A percentile compares a stretch with the other conserved stretches of the same genome.
Conservation (phyloP, 2,888 invertebrate genomes). For the Microctonus brassicae region DNA sequence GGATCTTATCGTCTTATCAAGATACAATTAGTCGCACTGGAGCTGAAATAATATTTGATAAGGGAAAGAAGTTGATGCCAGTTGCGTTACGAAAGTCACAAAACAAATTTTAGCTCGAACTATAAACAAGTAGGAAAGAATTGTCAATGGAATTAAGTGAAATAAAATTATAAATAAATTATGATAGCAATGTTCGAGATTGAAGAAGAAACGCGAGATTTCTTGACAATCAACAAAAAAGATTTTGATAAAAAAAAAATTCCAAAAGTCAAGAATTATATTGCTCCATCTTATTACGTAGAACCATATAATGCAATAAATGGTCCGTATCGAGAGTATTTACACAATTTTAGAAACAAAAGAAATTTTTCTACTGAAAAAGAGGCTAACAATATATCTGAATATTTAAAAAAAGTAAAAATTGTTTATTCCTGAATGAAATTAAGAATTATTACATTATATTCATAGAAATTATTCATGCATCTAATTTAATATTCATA, state of each 20-base stretch:
- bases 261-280: conserved; percentile 26
- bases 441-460: background rate
- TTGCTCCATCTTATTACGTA: conserved; percentile 32
- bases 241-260: conserved; percentile 46
- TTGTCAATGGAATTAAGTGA: background rate
- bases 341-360: conserved; percentile 48
- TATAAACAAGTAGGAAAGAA: background rate
- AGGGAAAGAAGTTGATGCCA: conserved; percentile 23
- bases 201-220: conserved; percentile 58
- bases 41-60: conserved; percentile 52
- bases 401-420: conserved; percentile 47
- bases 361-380: conserved; percentile 37
- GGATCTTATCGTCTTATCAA: conserved; percentile 55
- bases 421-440: background rate
- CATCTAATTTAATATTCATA: background rate
- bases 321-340: conserved; percentile 48
- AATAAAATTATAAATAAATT: background rate
- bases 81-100: background rate
- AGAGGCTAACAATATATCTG: conserved; percentile 49
- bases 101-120: conserved; percentile 13
- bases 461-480: no score
- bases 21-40: conserved; percentile 55
- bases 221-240: conserved; percentile 53
- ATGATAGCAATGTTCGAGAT: conserved; percentile 51
- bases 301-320: conserved; percentile 49